Conservation (phyloP, 2,888 invertebrate genomes). For the Microplitis deprimator region DNA sequence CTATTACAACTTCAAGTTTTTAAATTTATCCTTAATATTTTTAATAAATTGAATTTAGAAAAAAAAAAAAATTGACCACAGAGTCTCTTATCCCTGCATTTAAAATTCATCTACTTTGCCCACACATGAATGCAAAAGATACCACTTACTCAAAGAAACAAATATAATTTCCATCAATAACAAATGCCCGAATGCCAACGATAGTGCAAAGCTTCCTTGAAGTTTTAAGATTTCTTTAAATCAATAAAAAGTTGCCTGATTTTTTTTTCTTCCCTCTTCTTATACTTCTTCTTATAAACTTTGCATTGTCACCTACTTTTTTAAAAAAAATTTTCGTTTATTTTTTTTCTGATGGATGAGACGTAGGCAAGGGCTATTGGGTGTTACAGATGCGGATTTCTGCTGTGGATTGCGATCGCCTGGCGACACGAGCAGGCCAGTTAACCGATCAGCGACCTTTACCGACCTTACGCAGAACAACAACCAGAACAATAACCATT, state of each 20-base stretch:
- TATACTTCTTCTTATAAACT: background rate
- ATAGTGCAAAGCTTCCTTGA: constrained; percentile 4
- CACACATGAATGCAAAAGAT: background rate
- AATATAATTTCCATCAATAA: background rate
- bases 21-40: no score
- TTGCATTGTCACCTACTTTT: background rate
- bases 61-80: background rate
- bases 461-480: constrained; percentile 65
- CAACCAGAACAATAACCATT: constrained; percentile 69
- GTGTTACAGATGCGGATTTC: constrained; percentile 90
- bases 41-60: no score
- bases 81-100: background rate
- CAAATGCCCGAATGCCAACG: background rate
- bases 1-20: background rate
- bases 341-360: constrained; percentile 46
- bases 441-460: constrained; percentile 66
- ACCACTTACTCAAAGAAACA: background rate
- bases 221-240: background rate
- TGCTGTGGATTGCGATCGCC: constrained; percentile 89
- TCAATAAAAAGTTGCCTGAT: background rate
- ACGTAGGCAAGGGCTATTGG: constrained; percentile 64
- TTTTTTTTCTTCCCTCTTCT: background rate
- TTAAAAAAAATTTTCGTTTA: background rate
- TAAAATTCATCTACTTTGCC: no score
- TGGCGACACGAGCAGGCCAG: constrained; percentile 76